Percentiles rank a stretch among this genome's conserved stretches.
These are phyloP conservation scores for Zenarchopterus dispar DNA, from an alignment of 2,797 vertebrate species.

Conservation along the genomic window DNA sequence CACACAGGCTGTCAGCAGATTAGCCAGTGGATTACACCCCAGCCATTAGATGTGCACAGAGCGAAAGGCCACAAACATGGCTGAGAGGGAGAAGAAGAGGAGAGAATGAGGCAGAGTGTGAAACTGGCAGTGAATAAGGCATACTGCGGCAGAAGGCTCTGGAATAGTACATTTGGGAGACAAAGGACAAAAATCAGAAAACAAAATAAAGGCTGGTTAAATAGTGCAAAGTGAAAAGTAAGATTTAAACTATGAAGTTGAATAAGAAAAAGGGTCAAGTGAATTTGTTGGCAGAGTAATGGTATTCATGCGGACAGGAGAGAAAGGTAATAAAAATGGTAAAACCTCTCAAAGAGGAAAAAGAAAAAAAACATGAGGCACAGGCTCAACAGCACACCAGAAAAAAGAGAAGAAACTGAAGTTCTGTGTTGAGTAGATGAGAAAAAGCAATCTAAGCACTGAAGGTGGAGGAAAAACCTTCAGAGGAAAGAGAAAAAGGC, in stretches of 20 bases:
- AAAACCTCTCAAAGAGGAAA: too few species aligned
- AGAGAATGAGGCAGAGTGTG: conserved; percentile 28
- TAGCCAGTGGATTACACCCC: conserved; percentile 87
- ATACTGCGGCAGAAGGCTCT: conserved; percentile 22
- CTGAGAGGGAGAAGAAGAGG: conserved; percentile 42
- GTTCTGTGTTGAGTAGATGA: too few species aligned
- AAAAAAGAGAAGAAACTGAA: too few species aligned
- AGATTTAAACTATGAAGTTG: conserved; percentile 16
- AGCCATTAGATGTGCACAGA: conserved; percentile 84
- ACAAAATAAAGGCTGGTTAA: conserved; percentile 27
- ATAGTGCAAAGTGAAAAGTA: conserved; percentile 16
- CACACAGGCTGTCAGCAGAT: conserved; percentile 86
- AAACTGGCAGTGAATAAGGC: conserved; percentile 30
- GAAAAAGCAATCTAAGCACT: too few species aligned
- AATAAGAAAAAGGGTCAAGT: conserved; percentile 33
- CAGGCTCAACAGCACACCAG: too few species aligned
- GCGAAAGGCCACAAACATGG: conserved; percentile 82
- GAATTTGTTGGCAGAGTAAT: conserved; percentile 19
- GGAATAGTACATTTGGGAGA: conserved; percentile 20
- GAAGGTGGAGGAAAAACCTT: too few species aligned
- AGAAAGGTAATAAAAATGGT: too few species aligned
- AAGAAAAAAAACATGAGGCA: too few species aligned
- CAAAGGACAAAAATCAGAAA: conserved; percentile 2
- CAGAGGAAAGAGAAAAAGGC: too few species aligned
- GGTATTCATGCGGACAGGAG: too few species aligned